Evolutionary conservation across 2,888 invertebrate genomes (phyloP).

Genomic region (Polymixis flavicincta): DNA sequence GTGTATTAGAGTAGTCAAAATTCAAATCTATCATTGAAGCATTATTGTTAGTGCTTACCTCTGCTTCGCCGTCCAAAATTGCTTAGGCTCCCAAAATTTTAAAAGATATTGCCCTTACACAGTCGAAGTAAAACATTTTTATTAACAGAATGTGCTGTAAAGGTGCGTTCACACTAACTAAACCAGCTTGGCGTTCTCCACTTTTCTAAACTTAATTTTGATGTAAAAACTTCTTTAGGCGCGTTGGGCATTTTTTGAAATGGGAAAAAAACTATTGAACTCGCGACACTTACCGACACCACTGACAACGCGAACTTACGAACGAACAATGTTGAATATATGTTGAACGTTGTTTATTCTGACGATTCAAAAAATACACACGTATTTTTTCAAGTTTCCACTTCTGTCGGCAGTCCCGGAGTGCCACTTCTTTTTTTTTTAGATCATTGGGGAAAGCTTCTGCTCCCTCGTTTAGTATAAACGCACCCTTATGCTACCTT

Average conservation of each 20-base stretch:
- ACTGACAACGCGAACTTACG: too few relatives aligned
- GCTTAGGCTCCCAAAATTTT: slow-evolving; percentile 41
- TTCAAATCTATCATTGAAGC: slow-evolving; percentile 29
- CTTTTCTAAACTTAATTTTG: neutral
- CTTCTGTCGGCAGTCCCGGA: too few relatives aligned
- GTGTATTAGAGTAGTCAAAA: slow-evolving; percentile 34
- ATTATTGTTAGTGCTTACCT: slow-evolving; percentile 62
- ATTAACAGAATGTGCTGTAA: slow-evolving; percentile 17
- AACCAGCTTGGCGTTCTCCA: neutral
- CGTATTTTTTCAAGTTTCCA: too few relatives aligned
- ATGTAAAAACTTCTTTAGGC: too few relatives aligned
- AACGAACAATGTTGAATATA: too few relatives aligned
- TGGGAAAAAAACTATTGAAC: too few relatives aligned
- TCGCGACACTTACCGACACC: too few relatives aligned
- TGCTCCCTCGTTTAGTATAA: slow-evolving; percentile 12
- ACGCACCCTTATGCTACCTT: slow-evolving; percentile 3
- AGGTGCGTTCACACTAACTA: slow-evolving; percentile 28
- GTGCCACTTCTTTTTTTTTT: neutral
- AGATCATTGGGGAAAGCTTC: neutral
- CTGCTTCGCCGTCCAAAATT: slow-evolving; percentile 78
- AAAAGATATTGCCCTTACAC: slow-evolving; percentile 30
- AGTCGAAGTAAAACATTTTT: slow-evolving; percentile 22
- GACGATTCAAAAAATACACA: too few relatives aligned
- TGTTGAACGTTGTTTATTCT: too few relatives aligned
- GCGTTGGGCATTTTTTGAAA: too few relatives aligned